A percentile compares a stretch with the other conserved stretches of the same genome.
phyloP scores from a whole-genome alignment of 2,797 vertebrate genomes.

The Odontamblyopus rebecca region DNA sequence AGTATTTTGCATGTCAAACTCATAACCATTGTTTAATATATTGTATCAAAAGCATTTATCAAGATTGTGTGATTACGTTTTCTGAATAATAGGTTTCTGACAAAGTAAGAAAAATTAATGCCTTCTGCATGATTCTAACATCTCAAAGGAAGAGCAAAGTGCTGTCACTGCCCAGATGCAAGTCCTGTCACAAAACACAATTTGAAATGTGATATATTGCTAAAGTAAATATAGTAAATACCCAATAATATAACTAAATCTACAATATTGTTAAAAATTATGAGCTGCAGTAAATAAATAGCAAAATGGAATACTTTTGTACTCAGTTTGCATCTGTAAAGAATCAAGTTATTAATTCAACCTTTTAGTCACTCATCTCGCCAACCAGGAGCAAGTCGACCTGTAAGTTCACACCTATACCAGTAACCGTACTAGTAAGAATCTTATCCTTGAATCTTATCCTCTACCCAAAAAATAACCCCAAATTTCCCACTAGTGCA shows the following conservation, averaged over 20 bases:
- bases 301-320: no score
- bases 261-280: no score
- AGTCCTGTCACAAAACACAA: no score
- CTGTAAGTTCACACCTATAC: conserved; percentile 78
- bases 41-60: not conserved
- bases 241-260: no score
- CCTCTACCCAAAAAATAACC: no score
- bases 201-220: no score
- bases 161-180: not conserved
- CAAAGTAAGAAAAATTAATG: not conserved
- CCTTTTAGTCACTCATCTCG: conserved; percentile 81
- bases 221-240: no score
- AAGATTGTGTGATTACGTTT: not conserved
- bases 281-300: no score
- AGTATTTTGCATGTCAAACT: not conserved
- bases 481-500: no score
- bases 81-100: not conserved
- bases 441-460: no score
- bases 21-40: not conserved
- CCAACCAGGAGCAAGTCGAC: conserved; percentile 85
- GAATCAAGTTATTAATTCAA: no score
- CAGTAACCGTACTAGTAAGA: conserved; percentile 1
- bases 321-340: no score
- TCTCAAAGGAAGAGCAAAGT: not conserved
- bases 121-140: not conserved